Percentiles rank a stretch among this genome's conserved stretches.
Conservation (phyloP, 2,113 vertebrate genomes). For the Cacatua alba region DNA sequence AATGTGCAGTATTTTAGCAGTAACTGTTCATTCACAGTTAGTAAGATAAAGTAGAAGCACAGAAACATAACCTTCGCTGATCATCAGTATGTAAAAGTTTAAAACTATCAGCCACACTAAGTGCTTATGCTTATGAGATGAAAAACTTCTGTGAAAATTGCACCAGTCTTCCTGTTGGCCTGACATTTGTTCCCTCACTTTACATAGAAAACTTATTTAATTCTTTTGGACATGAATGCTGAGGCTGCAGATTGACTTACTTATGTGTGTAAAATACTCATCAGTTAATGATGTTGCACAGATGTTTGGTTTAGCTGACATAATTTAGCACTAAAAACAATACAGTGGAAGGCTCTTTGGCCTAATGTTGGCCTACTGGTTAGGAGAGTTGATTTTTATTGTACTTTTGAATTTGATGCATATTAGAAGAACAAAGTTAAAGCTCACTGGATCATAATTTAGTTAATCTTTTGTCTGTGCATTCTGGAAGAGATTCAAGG, state of each 20-base stretch:
- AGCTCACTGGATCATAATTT: neutral
- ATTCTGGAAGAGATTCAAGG: neutral
- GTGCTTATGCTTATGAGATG: neutral
- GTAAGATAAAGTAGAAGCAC: neutral
- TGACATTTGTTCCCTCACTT: neutral
- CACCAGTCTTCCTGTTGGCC: neutral
- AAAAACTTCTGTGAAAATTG: neutral
- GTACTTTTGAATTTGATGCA: neutral
- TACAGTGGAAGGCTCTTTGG: neutral
- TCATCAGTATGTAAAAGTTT: neutral
- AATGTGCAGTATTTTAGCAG: neutral
- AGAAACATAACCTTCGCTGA: neutral
- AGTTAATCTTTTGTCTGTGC: neutral
- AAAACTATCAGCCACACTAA: neutral
- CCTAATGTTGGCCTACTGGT: neutral
- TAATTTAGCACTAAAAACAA: neutral
- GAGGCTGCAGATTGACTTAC: neutral
- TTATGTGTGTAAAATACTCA: neutral
- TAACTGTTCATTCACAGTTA: neutral
- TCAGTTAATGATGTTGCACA: neutral
- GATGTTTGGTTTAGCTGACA: neutral
- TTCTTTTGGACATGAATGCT: neutral
- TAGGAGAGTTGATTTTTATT: neutral
- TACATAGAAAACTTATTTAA: neutral
- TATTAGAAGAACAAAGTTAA: neutral